Evolutionary conservation across 2,113 vertebrate species (phyloP).

Genomic region (Campylorhamphus procurvoides): DNA sequence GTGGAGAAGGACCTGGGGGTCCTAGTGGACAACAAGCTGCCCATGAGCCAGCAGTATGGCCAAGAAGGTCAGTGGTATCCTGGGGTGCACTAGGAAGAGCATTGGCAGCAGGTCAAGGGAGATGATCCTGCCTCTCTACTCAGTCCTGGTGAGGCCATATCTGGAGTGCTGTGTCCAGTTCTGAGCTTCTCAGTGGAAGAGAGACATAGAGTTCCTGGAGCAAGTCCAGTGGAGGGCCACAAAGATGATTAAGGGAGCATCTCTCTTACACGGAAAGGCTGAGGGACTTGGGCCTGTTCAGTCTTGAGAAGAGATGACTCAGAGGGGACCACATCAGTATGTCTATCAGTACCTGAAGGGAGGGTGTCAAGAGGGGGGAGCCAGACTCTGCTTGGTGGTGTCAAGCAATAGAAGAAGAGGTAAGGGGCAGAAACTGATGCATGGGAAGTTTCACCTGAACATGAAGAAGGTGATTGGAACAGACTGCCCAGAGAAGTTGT

Average conservation of each 20-base stretch:
- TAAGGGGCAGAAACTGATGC: background rate
- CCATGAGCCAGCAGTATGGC: background rate
- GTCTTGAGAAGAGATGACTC: background rate
- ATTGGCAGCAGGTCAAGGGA: background rate
- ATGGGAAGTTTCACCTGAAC: background rate
- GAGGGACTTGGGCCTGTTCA: background rate
- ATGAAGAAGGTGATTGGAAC: background rate
- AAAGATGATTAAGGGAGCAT: background rate
- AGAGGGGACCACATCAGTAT: background rate
- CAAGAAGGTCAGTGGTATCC: background rate
- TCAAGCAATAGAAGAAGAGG: background rate
- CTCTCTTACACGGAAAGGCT: background rate
- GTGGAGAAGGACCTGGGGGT: background rate
- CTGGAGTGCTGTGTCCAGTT: background rate
- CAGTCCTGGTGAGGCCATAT: background rate
- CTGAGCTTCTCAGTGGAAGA: background rate
- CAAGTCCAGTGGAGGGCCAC: background rate
- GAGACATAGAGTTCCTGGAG: background rate
- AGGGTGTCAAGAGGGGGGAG: background rate
- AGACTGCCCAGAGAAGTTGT: background rate
- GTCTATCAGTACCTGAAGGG: background rate
- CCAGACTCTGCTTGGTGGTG: background rate
- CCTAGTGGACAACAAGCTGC: background rate
- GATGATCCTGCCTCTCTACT: background rate
- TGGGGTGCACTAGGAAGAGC: background rate